Conservation (phyloP, 2,888 invertebrate species). For the Hypsopygia costalis region DNA sequence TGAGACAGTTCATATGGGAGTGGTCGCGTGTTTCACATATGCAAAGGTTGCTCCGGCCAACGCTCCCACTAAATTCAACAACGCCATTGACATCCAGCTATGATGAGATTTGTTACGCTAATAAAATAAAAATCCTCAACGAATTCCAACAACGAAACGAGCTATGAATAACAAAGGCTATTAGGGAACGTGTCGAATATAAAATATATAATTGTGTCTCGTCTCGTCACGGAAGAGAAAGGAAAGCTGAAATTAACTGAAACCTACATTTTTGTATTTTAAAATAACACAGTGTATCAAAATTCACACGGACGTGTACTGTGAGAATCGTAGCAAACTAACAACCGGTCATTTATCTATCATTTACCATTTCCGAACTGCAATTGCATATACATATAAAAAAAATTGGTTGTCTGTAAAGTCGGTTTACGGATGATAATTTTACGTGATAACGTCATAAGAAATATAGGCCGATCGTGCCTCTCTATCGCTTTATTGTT, state of each 20-base stretch:
- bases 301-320: conserved; percentile 12
- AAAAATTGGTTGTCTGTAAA: too few species aligned
- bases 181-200: conserved; percentile 21
- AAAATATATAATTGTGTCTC: conserved; percentile 11
- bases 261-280: conserved; percentile 3
- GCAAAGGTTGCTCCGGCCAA: conserved; percentile 41
- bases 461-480: too few species aligned
- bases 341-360: conserved; percentile 15
- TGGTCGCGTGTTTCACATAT: conserved; percentile 35
- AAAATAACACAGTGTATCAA: conserved; percentile 4
- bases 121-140: conserved; percentile 32
- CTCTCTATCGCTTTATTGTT: too few species aligned
- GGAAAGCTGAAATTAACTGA: conserved; percentile 5
- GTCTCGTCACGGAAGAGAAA: conserved; percentile 1
- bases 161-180: conserved; percentile 26
- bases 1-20: conserved; percentile 51
- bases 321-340: conserved; percentile 12
- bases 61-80: conserved; percentile 52
- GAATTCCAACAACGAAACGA: conserved; percentile 22
- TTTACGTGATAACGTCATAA: too few species aligned
- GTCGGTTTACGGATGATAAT: too few species aligned
- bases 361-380: conserved; percentile 18
- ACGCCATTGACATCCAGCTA: conserved; percentile 38
- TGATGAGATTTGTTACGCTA: conserved; percentile 48
- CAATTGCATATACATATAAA: too few species aligned